Evolutionary conservation across 2,888 invertebrate genomes (phyloP).

Genomic region (Ophion costatus): DNA sequence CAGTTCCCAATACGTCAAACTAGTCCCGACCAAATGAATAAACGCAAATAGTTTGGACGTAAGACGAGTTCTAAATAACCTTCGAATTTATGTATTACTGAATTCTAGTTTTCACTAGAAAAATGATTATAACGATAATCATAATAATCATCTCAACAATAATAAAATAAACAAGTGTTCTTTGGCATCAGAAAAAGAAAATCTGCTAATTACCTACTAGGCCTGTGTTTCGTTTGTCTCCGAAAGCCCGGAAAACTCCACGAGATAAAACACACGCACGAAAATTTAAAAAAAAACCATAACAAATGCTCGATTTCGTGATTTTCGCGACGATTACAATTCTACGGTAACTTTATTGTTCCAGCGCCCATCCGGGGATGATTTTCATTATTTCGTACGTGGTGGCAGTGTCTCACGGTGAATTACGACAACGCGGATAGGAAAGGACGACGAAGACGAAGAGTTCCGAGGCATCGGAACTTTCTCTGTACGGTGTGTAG

Average conservation of each 20-base stretch:
- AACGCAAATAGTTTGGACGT: no score
- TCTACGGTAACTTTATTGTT: conserved; percentile 6
- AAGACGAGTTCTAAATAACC: no score
- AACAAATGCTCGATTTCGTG: not conserved
- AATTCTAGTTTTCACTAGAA: no score
- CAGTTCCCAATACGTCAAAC: no score
- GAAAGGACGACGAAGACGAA: conserved; percentile 59
- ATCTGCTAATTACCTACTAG: not conserved
- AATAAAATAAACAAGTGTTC: no score
- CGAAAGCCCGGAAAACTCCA: not conserved
- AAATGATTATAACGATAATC: no score
- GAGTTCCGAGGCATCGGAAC: conserved; percentile 76
- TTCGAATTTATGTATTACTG: no score
- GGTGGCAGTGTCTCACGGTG: conserved; percentile 36
- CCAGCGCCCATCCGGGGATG: conserved; percentile 8
- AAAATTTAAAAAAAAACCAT: not conserved
- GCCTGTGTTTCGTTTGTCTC: not conserved
- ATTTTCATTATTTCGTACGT: conserved; percentile 19
- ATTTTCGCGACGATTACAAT: conserved; percentile 2
- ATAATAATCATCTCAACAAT: not conserved
- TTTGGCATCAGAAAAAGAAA: not conserved
- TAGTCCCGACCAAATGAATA: no score
- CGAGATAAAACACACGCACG: not conserved
- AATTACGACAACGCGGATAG: conserved; percentile 26
- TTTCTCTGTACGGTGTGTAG: conserved; percentile 79